Percentiles rank a stretch among this genome's conserved stretches.
These are phyloP conservation scores for Cephalopterus ornatus DNA, from an alignment of 2,113 vertebrate species.

Conservation along the genomic window DNA sequence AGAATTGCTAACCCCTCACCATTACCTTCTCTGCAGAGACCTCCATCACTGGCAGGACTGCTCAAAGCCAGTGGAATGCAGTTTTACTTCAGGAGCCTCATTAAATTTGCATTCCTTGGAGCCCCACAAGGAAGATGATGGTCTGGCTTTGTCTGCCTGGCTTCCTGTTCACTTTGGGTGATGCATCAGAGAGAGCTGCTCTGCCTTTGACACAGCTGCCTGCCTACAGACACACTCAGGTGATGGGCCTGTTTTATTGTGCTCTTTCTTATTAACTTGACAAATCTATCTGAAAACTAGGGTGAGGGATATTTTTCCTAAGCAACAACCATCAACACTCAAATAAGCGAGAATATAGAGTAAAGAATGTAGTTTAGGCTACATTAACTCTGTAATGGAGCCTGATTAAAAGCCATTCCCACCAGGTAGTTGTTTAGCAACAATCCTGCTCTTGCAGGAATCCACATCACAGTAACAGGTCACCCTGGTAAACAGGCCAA, in stretches of 20 bases:
- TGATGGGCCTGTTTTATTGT: background rate
- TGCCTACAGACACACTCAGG: background rate
- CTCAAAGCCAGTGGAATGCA: background rate
- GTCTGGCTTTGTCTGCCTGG: background rate
- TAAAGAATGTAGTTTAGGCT: background rate
- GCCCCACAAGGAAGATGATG: background rate
- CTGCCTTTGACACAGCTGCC: background rate
- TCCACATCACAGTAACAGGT: background rate
- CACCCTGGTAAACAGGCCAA: background rate
- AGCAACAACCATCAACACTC: background rate
- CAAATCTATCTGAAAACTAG: background rate
- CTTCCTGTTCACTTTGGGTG: background rate
- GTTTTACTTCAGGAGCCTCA: background rate
- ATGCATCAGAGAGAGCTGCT: background rate
- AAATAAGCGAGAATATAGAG: background rate
- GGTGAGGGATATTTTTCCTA: background rate
- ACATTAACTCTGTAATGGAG: background rate
- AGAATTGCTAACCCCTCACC: background rate
- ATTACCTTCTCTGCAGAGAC: background rate
- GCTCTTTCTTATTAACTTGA: background rate
- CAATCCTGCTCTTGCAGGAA: background rate
- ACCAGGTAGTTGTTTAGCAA: background rate
- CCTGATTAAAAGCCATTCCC: background rate
- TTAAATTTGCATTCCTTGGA: slow-evolving; percentile 33
- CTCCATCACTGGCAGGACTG: background rate